Evolutionary conservation across 2,797 vertebrate genomes (phyloP).

Genomic region (Rachycentron canadum): DNA sequence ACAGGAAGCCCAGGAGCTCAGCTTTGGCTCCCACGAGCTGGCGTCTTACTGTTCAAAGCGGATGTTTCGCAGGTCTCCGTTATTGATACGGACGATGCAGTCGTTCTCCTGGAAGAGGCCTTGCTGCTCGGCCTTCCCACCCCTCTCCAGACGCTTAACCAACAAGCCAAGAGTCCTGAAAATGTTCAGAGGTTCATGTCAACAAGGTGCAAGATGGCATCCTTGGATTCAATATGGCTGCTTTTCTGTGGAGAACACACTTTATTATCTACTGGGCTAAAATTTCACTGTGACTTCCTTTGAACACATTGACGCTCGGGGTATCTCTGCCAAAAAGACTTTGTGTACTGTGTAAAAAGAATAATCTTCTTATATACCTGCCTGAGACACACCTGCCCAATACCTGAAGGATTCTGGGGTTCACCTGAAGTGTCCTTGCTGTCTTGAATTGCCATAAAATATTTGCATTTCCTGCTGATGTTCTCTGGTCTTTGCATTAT

Average conservation of each 20-base stretch:
- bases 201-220: slow-evolving; percentile 9
- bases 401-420: neutral
- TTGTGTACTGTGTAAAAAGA: neutral
- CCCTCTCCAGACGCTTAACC: slow-evolving; percentile 95
- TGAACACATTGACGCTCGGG: neutral
- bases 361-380: neutral
- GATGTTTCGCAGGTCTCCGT: slow-evolving; percentile 94
- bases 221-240: slow-evolving; percentile 2
- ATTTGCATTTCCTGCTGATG: neutral
- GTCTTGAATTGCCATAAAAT: neutral
- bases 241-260: neutral
- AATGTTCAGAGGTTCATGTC: slow-evolving; percentile 75
- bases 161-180: slow-evolving; percentile 89
- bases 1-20: slow-evolving; percentile 26
- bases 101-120: slow-evolving; percentile 97
- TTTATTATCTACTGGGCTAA: neutral
- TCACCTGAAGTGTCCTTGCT: neutral
- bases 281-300: neutral
- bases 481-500: neutral
- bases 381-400: neutral
- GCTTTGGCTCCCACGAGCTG: neutral
- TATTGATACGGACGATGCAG: slow-evolving; percentile 97
- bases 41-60: slow-evolving; percentile 97
- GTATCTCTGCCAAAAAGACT: neutral
- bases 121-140: slow-evolving; percentile 96